phyloP scores from a whole-genome alignment of 2,113 vertebrate genomes.

The Cyprinodon tularosa region DNA sequence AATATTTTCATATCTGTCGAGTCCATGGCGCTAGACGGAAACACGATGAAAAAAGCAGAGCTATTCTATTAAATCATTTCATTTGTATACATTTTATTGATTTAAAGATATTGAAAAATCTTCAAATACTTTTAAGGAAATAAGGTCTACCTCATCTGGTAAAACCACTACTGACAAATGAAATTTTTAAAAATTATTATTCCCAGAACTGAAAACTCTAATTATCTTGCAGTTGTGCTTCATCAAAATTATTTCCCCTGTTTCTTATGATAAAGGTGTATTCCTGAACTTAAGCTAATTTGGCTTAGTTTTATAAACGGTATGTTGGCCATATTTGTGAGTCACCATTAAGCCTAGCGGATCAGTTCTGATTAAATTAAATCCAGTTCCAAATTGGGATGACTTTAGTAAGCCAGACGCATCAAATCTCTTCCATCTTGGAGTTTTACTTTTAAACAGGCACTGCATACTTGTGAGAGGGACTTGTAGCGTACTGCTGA shows the following conservation, averaged over 20 bases:
- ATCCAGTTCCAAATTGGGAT: neutral
- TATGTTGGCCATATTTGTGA: conserved; percentile 51
- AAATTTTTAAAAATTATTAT: neutral
- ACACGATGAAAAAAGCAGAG: too few species aligned
- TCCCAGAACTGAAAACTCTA: neutral
- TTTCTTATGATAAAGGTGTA: too few species aligned
- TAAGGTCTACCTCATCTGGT: neutral
- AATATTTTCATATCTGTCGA: too few species aligned
- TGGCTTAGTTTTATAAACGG: neutral
- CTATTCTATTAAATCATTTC: too few species aligned
- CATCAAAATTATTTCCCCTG: too few species aligned
- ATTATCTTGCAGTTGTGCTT: neutral
- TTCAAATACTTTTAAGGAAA: neutral
- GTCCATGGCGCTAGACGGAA: too few species aligned
- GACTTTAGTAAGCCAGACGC: conserved; percentile 7
- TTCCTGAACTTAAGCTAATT: neutral
- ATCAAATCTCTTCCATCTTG: neutral
- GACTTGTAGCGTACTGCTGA: conserved; percentile 45
- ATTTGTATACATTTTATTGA: neutral
- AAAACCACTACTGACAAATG: neutral
- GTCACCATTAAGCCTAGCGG: conserved; percentile 4
- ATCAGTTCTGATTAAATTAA: neutral
- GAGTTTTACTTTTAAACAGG: neutral
- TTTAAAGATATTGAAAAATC: neutral
- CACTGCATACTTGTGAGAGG: neutral